Evolutionary conservation across 2,797 vertebrate genomes (phyloP).

Genomic region (Carcharodon carcharias): DNA sequence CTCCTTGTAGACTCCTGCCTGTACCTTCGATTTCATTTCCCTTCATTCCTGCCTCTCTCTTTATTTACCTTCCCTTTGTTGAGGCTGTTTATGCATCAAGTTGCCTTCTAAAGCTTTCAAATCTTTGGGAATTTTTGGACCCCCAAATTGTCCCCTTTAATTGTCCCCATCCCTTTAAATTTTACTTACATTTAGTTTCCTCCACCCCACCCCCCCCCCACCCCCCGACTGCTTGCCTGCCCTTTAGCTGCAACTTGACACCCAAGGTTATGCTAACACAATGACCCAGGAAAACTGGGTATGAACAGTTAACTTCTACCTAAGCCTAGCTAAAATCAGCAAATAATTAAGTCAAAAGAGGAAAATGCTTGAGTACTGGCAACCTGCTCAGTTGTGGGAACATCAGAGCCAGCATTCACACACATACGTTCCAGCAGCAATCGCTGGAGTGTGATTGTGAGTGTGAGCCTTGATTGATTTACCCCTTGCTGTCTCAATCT

Average conservation of each 20-base stretch:
- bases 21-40: background rate
- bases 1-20: background rate
- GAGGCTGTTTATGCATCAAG: background rate
- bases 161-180: background rate
- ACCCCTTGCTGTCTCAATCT: too few species aligned
- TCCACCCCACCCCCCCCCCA: too few species aligned
- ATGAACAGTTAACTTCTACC: background rate
- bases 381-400: background rate
- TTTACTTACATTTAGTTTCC: background rate
- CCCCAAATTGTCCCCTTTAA: background rate
- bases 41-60: background rate
- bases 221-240: background rate
- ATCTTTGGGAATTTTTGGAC: background rate
- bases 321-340: background rate
- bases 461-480: too few species aligned
- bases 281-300: background rate
- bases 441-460: too few species aligned
- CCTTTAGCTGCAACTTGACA: background rate
- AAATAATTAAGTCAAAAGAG: background rate
- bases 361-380: background rate
- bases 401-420: too few species aligned
- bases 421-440: too few species aligned
- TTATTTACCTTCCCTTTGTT: background rate
- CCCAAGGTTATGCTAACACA: background rate
- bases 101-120: background rate